Percentiles rank a stretch among this genome's conserved stretches.
These are phyloP conservation scores for Morpho deidamia DNA, from an alignment of 2,888 invertebrate genomes.

Conservation along the genomic window DNA sequence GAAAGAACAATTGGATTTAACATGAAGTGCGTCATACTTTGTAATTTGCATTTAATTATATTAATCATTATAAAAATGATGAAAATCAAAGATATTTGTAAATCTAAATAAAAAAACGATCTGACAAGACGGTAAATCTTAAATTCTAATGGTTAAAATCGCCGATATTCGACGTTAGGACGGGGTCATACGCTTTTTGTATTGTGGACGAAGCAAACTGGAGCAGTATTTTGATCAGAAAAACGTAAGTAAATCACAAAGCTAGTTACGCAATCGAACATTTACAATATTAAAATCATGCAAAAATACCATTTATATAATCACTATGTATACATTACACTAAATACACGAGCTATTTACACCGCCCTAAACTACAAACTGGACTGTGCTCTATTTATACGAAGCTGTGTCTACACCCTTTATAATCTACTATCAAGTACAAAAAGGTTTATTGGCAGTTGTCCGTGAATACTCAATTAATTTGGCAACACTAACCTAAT, in stretches of 20 bases:
- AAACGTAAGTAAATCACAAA: slow-evolving; percentile 34
- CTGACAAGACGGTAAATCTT: too few species aligned
- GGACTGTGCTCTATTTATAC: slow-evolving; percentile 19
- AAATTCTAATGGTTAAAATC: not conserved
- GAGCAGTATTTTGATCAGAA: slow-evolving; percentile 9
- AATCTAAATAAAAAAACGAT: not conserved
- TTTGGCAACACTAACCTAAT: slow-evolving; percentile 18
- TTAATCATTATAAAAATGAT: not conserved
- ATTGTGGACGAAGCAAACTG: slow-evolving; percentile 18
- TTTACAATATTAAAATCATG: slow-evolving; percentile 40
- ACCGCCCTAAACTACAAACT: slow-evolving; percentile 38
- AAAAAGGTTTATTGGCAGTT: slow-evolving; percentile 7
- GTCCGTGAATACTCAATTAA: slow-evolving; percentile 5
- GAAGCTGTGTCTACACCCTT: slow-evolving; percentile 2
- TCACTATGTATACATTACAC: slow-evolving; percentile 36
- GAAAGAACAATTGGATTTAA: not conserved
- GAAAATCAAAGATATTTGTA: not conserved
- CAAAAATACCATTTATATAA: slow-evolving; percentile 48
- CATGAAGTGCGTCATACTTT: not conserved
- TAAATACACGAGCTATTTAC: slow-evolving; percentile 37
- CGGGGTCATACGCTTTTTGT: slow-evolving; percentile 7
- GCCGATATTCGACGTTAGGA: slow-evolving; percentile 7
- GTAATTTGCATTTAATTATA: slow-evolving; percentile 2
- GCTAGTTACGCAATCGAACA: slow-evolving; percentile 25
- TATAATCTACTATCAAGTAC: not conserved